Evolutionary conservation across 2,797 vertebrate genomes (phyloP).

Genomic region (Bufotes viridis): DNA sequence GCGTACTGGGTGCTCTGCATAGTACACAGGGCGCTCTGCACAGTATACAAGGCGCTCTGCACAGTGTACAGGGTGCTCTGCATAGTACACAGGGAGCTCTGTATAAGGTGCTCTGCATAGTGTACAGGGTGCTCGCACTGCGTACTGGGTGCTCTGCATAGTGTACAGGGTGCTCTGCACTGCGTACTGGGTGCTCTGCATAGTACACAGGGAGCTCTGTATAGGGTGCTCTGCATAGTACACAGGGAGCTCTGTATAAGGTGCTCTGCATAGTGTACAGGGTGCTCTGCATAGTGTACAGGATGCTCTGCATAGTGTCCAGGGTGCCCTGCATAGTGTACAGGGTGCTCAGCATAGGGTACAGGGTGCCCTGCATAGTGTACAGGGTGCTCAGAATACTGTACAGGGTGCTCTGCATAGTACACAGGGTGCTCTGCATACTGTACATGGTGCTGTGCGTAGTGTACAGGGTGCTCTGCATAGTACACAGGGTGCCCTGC

Average conservation of each 20-base stretch:
- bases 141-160: background rate
- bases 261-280: background rate
- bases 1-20: too few relatives aligned
- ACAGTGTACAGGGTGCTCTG: too few relatives aligned
- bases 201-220: background rate
- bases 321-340: background rate
- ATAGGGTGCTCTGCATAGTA: background rate
- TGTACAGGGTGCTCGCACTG: background rate
- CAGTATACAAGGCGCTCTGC: too few relatives aligned
- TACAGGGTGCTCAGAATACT: too few relatives aligned
- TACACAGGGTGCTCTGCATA: background rate
- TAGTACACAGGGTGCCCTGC: background rate
- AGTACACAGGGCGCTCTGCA: too few relatives aligned
- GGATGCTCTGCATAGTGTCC: background rate
- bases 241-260: background rate
- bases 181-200: background rate
- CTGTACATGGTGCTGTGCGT: background rate
- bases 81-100: too few relatives aligned
- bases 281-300: background rate
- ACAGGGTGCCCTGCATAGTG: background rate
- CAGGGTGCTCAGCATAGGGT: background rate
- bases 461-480: background rate
- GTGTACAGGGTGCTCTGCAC: background rate
- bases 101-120: background rate
- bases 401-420: background rate